Evolutionary conservation across 2,888 invertebrate genomes (phyloP).

Genomic region (Sycophila texana): DNA sequence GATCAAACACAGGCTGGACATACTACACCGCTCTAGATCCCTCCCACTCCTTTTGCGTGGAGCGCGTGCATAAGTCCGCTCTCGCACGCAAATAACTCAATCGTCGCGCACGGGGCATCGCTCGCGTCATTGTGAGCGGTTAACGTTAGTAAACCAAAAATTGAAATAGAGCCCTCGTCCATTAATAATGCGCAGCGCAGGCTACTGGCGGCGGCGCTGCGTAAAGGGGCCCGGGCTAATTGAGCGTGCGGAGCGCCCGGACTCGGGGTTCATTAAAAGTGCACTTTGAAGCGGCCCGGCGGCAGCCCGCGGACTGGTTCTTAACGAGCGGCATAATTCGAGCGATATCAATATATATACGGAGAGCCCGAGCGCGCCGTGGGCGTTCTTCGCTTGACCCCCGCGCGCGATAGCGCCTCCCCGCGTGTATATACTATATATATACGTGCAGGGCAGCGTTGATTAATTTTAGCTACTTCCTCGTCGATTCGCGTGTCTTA

Average conservation of each 20-base stretch:
- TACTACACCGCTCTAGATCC: not conserved
- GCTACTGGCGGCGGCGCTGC: not conserved
- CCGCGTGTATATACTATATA: too few species aligned
- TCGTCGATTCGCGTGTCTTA: conserved; percentile 34
- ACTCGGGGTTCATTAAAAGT: conserved; percentile 53
- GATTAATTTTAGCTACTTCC: conserved; percentile 55
- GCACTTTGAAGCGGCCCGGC: conserved; percentile 42
- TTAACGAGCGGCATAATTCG: conserved; percentile 55
- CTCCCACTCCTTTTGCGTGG: too few species aligned
- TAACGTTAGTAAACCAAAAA: conserved; percentile 48
- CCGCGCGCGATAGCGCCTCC: conserved; percentile 7
- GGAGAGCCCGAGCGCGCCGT: conserved; percentile 20
- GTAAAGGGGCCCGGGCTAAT: conserved; percentile 52
- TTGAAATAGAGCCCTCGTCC: conserved; percentile 33
- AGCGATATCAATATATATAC: conserved; percentile 48
- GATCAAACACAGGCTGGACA: not conserved
- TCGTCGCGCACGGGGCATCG: conserved; percentile 10
- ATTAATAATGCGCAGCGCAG: conserved; percentile 12
- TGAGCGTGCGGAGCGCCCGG: conserved; percentile 39
- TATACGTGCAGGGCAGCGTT: not conserved
- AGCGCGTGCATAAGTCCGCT: too few species aligned
- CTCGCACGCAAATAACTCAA: conserved; percentile 23
- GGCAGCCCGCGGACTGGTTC: conserved; percentile 39
- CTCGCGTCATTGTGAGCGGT: conserved; percentile 26
- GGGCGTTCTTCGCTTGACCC: conserved; percentile 36